Evolutionary conservation across 2,797 vertebrate genomes (phyloP).

Genomic region (Thripadectes ignobilis): DNA sequence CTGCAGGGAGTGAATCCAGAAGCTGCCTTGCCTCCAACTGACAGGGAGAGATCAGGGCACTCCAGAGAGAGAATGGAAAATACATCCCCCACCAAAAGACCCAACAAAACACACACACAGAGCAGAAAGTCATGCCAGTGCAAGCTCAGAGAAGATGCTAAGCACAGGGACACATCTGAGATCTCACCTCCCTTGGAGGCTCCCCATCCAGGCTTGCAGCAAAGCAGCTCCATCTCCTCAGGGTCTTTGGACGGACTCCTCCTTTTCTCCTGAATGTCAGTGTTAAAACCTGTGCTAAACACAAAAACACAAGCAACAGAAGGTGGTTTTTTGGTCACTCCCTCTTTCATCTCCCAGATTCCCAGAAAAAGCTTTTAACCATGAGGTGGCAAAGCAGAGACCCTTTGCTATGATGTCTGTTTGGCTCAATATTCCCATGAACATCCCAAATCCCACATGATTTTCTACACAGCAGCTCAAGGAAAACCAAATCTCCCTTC

Average conservation of each 20-base stretch:
- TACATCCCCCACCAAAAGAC: neutral
- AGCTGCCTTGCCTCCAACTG: neutral
- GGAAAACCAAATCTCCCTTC: neutral
- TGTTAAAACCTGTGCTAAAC: neutral
- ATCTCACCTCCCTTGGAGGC: neutral
- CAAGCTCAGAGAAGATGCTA: neutral
- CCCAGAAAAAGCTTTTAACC: neutral
- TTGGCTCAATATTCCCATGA: neutral
- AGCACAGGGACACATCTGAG: neutral
- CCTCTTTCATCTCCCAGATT: neutral
- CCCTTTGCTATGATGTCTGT: neutral
- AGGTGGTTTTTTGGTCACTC: rapidly evolving
- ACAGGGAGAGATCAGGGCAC: neutral
- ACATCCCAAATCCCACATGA: neutral
- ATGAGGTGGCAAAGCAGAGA: neutral
- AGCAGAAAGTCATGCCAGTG: neutral
- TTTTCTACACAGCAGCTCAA: neutral
- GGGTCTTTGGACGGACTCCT: neutral
- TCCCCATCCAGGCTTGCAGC: neutral
- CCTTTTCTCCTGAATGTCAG: neutral
- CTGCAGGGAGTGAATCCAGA: neutral
- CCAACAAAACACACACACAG: neutral
- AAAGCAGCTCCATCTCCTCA: neutral
- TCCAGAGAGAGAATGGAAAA: neutral
- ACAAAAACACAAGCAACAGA: neutral